These are phyloP conservation scores for Thaumatotibia leucotreta DNA, from an alignment of 1,140 invertebrate species.

Conservation along the genomic window DNA sequence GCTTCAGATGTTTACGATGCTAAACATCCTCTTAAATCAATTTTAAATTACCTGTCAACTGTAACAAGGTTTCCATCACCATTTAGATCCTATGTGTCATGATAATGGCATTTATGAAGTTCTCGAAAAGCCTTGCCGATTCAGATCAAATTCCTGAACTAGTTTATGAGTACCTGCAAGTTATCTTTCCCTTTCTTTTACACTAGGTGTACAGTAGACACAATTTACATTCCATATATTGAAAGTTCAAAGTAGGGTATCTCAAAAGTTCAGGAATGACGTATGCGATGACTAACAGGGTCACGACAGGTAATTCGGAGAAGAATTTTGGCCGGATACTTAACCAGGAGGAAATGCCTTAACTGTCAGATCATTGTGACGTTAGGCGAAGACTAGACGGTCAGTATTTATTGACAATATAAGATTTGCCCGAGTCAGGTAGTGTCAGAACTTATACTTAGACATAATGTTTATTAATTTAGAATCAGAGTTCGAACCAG, in stretches of 20 bases:
- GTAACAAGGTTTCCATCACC: background rate
- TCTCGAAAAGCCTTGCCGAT: background rate
- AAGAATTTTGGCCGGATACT: conserved; percentile 21
- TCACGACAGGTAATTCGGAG: conserved; percentile 30
- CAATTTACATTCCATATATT: background rate
- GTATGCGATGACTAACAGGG: conserved; percentile 40
- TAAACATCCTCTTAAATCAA: background rate
- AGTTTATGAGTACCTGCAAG: background rate
- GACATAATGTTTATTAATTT: too few species aligned
- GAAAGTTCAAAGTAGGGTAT: background rate
- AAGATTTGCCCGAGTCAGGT: too few species aligned
- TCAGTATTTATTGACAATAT: background rate
- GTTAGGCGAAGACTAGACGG: background rate
- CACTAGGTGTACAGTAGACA: background rate
- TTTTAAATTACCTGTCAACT: background rate
- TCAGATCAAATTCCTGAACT: background rate
- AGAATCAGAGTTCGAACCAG: too few species aligned
- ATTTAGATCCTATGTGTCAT: background rate
- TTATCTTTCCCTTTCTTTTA: background rate
- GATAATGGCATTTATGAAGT: background rate
- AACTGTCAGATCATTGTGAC: conserved; percentile 17
- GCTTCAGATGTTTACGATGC: background rate
- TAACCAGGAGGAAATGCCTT: conserved; percentile 41
- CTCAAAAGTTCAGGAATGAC: conserved; percentile 12
- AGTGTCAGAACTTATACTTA: too few species aligned